These are phyloP conservation scores for Nyctalus aviator DNA, from an alignment of 2,797 vertebrate species.

Conservation along the genomic window DNA sequence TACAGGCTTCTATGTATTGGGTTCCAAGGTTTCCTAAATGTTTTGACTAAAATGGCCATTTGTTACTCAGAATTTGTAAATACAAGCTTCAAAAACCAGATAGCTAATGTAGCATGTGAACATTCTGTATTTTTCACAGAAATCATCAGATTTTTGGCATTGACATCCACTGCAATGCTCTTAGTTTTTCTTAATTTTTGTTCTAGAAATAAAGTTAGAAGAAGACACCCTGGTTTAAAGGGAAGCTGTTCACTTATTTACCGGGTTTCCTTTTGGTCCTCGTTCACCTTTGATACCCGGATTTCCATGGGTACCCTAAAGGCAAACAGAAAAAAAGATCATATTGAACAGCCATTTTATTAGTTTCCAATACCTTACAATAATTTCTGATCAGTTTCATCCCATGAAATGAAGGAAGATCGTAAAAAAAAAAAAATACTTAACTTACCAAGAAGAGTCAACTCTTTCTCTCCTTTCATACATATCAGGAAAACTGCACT, in stretches of 20 bases:
- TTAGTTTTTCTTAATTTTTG: constrained; percentile 8
- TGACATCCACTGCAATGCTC: background rate
- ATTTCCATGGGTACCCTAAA: constrained; percentile 83
- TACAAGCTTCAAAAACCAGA: background rate
- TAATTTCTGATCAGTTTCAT: background rate
- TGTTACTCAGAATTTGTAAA: background rate
- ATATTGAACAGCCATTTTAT: background rate
- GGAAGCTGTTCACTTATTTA: constrained; percentile 73
- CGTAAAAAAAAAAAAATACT: background rate
- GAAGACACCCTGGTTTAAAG: background rate
- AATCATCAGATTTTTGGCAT: background rate
- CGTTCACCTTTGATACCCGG: constrained; percentile 85
- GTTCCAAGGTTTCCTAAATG: background rate
- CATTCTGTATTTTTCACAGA: background rate
- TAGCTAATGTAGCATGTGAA: background rate
- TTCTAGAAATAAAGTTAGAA: constrained; percentile 44
- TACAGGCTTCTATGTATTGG: background rate
- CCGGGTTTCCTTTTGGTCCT: constrained; percentile 87
- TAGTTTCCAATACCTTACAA: background rate
- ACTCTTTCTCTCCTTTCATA: background rate
- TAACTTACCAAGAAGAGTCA: background rate
- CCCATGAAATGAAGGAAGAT: background rate
- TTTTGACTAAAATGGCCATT: background rate
- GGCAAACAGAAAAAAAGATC: constrained; percentile 42
- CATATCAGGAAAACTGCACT: background rate